Conservation (phyloP, 1,140 invertebrate genomes). For the Chrysoperla carnea region DNA sequence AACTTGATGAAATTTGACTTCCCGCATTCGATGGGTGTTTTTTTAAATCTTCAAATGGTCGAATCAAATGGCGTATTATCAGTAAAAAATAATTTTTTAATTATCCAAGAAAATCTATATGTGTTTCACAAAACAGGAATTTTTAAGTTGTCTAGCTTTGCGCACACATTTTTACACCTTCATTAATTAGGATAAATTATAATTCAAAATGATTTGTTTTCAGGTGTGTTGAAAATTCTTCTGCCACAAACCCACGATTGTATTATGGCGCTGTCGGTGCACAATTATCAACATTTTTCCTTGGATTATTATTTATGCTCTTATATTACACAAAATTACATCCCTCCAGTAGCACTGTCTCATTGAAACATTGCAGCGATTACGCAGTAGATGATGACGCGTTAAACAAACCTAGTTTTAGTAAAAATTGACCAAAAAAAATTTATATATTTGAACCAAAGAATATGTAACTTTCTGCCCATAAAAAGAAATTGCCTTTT, state of each 20-base stretch:
- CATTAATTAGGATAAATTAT: not conserved
- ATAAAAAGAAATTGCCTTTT: not conserved
- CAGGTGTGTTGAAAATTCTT: constrained; percentile 21
- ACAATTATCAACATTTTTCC: constrained; percentile 22
- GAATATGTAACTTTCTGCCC: not conserved
- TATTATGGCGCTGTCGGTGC: constrained; percentile 21
- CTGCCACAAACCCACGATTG: constrained; percentile 17
- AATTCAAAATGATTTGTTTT: constrained; percentile 1
- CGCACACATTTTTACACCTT: no score
- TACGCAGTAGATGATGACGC: not conserved
- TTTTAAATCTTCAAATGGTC: no score
- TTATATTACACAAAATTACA: constrained; percentile 30
- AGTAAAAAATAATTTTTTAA: no score
- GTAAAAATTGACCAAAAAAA: not conserved
- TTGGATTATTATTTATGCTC: constrained; percentile 26
- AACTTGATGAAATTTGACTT: no score
- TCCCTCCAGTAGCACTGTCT: constrained; percentile 13
- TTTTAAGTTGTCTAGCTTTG: no score
- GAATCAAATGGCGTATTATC: no score
- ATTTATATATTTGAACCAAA: not conserved
- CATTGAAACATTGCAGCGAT: not conserved
- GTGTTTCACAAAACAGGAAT: no score
- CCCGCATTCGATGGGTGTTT: no score
- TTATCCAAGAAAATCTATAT: no score
- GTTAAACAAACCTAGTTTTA: not conserved